A percentile compares a stretch with the other conserved stretches of the same genome.
These are phyloP conservation scores for Plodia interpunctella DNA, from an alignment of 1,140 invertebrate species.

Conservation along the genomic window DNA sequence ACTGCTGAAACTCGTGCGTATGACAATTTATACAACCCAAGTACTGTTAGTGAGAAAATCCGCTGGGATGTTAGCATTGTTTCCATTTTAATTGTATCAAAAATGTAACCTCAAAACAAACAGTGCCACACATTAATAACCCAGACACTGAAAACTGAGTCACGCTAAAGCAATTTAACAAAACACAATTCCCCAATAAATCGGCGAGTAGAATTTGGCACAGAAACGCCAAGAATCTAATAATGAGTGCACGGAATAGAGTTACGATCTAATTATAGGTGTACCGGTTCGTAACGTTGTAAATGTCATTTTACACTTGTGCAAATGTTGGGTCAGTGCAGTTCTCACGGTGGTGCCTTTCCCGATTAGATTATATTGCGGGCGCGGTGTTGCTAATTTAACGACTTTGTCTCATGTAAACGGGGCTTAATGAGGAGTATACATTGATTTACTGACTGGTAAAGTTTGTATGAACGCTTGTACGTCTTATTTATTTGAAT, in stretches of 20 bases:
- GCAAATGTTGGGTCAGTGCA: neutral
- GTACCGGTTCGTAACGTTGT: conserved; percentile 1
- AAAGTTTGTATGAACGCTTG: neutral
- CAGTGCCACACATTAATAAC: neutral
- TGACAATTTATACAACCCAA: no score
- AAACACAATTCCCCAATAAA: neutral
- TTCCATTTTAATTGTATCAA: no score
- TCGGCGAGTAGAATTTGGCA: neutral
- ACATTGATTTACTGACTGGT: neutral
- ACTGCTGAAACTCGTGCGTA: no score
- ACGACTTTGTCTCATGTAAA: conserved; percentile 4
- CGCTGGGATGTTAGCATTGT: no score
- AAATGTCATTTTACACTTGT: conserved; percentile 7
- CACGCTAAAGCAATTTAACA: conserved; percentile 3
- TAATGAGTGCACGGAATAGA: conserved; percentile 6
- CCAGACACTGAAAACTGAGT: conserved; percentile 5
- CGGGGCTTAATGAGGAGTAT: neutral
- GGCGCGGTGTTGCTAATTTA: conserved; percentile 5
- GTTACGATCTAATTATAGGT: conserved; percentile 7
- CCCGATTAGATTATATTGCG: conserved; percentile 1
- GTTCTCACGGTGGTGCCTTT: conserved; percentile 5
- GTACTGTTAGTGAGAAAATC: no score
- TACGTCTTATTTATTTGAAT: neutral
- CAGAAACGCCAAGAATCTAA: conserved; percentile 4
- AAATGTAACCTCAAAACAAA: neutral